Percentiles rank a stretch among this genome's conserved stretches.
Conservation (phyloP, 2,797 vertebrate species). For the Anguilla pacifica region DNA sequence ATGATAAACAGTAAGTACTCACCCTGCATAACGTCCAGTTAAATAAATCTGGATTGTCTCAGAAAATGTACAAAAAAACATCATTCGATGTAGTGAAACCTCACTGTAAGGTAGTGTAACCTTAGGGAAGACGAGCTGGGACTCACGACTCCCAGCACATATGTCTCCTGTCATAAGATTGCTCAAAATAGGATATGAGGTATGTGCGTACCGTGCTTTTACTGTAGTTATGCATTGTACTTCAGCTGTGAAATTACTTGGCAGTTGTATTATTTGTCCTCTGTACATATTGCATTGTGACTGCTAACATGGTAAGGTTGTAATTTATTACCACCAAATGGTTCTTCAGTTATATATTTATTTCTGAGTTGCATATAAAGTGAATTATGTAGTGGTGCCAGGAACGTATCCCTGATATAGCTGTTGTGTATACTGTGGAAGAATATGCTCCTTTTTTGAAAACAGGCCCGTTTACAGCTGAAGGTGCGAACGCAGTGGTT, state of each 20-base stretch:
- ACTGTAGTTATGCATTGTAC: background rate
- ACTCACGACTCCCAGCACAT: background rate
- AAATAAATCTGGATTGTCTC: background rate
- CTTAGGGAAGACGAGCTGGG: background rate
- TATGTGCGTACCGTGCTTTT: background rate
- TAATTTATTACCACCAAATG: background rate
- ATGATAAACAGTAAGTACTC: background rate
- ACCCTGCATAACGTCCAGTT: background rate
- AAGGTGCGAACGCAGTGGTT: background rate
- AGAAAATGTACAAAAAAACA: background rate
- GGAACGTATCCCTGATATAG: background rate
- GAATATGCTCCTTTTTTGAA: background rate
- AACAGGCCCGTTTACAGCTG: background rate
- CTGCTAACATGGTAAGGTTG: background rate
- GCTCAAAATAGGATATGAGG: background rate
- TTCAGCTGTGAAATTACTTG: background rate
- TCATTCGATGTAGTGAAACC: background rate
- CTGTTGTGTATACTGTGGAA: background rate
- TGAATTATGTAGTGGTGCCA: background rate
- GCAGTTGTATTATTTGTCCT: background rate
- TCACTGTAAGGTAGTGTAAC: background rate
- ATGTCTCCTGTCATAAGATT: background rate
- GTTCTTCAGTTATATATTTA: background rate
- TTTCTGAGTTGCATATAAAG: background rate
- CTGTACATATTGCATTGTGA: background rate